phyloP scores from a whole-genome alignment of 2,113 vertebrate genomes.

The Serranochromis macrocephalus region DNA sequence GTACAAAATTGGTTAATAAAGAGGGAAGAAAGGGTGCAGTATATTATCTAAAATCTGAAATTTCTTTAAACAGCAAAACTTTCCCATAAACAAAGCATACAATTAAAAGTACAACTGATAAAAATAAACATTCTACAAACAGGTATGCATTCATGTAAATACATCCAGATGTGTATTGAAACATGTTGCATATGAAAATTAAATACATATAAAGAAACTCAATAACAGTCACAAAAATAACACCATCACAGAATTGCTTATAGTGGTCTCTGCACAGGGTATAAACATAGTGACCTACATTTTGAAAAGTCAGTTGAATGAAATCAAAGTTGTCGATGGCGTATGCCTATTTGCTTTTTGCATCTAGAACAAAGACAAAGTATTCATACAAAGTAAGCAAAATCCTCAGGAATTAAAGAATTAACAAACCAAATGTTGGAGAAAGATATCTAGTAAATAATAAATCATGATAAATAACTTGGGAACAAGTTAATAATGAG shows the following conservation, averaged over 20 bases:
- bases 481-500: neutral
- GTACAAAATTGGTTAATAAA: neutral
- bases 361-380: neutral
- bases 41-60: neutral
- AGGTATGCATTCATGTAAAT: neutral
- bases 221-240: neutral
- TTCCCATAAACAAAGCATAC: rapidly evolving
- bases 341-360: neutral
- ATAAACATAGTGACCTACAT: neutral
- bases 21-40: rapidly evolving
- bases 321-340: neutral
- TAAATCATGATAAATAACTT: neutral
- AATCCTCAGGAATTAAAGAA: neutral
- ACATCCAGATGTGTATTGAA: neutral
- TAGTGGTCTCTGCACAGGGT: neutral
- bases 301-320: neutral
- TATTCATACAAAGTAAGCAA: neutral
- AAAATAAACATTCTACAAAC: neutral
- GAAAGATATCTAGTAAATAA: neutral
- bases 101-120: neutral
- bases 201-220: neutral
- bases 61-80: neutral
- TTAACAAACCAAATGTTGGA: neutral
- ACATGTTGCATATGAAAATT: neutral
- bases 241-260: neutral